A percentile compares a stretch with the other conserved stretches of the same genome.
Evolutionary conservation across 2,113 vertebrate species (phyloP).

Genomic region (Dicrurus megarhynchus): DNA sequence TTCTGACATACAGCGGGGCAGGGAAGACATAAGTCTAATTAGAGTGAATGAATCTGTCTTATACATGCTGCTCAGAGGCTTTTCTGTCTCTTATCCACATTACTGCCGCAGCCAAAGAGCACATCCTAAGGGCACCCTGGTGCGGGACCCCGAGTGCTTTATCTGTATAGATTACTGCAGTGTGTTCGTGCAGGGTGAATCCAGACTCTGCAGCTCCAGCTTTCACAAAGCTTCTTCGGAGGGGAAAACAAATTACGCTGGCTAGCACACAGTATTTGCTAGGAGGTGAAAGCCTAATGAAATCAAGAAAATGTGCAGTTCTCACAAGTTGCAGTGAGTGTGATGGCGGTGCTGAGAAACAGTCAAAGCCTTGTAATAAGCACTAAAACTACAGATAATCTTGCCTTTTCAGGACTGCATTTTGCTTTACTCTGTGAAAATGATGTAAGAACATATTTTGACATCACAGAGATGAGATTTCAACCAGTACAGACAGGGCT

Average conservation of each 20-base stretch:
- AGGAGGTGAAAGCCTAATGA: neutral
- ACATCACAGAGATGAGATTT: neutral
- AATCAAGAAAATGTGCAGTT: neutral
- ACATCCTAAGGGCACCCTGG: conserved; percentile 8
- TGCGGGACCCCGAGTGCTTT: neutral
- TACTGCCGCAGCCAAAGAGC: neutral
- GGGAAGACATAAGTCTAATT: conserved; percentile 2
- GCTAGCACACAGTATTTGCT: neutral
- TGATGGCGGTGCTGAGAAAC: neutral
- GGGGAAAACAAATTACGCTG: neutral
- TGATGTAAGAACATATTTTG: neutral
- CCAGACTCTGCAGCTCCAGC: neutral
- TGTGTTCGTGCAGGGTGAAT: neutral
- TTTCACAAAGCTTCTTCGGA: neutral
- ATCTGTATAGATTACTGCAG: neutral
- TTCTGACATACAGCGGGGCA: neutral
- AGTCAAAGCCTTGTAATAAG: neutral
- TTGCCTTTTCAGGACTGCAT: neutral
- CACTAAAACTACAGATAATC: neutral
- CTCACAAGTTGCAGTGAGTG: neutral
- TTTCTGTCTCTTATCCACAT: conserved; percentile 22
- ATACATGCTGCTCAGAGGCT: conserved; percentile 11
- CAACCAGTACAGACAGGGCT: neutral
- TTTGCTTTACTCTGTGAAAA: neutral
- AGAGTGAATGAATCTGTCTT: neutral